Evolutionary conservation across 2,888 invertebrate species (phyloP), one percentile per base, ranked within the genome.

Genomic region (Cremastinae sp.): DNA sequence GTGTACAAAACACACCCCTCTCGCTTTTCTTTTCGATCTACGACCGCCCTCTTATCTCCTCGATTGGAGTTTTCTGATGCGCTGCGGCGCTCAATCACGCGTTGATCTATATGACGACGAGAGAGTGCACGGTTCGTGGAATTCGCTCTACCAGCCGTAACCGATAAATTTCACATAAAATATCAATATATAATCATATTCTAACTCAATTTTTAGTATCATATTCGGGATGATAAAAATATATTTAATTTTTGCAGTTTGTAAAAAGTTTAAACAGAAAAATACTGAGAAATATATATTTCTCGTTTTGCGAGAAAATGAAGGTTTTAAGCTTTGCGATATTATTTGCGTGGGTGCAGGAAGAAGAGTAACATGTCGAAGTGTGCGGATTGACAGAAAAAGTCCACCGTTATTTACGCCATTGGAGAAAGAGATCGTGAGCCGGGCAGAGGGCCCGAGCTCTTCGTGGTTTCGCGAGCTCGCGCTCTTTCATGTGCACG

Each of bases 371-470:
- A 51, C 22, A n/a, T 2, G 14, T 22, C 4, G 9, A 16, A 36
- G 7, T 5, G 36, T 28, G 8, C 1, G 53, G 12, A 28, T 34
- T 16, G 28, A 5, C 36, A 49, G 10, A 12, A 83, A 78, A 81
- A 79, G 82, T 79, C 85, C 78, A 80, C 75, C 78, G 79, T 83
- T 82, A 79, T 78, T 82, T 79, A 79, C 81, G 66, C 79, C 82
- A 79, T 65, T 81, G 81, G 43, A 61, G 22, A 10, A 28, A 69
- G 74, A 75, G 80, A 85, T 84, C 84, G 85, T 85, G 85, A 85
- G 84, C 84, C 84, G 84, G 84, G 84, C 79, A 79, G 78, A 75
- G 75, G 72, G 78, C 68, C 78, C 80, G 82, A 56, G 73, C 54
- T 28, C 49, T 43, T 69, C 75, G 74, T 73, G 77, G 68, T 68